These are phyloP conservation scores for Lacerta viridis DNA, from an alignment of 2,797 vertebrate genomes.

Conservation along the genomic window DNA sequence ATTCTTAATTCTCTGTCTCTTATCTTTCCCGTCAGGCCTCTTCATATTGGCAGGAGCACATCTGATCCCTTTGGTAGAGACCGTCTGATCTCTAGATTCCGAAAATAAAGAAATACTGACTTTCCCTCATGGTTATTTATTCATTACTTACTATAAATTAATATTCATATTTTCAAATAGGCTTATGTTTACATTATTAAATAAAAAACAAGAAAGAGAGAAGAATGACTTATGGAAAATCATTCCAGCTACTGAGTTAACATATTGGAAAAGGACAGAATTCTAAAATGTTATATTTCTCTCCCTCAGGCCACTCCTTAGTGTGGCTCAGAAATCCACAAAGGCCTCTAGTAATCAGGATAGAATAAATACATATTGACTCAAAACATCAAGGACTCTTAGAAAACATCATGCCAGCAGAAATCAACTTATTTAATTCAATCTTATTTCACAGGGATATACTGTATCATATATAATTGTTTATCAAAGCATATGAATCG, in stretches of 20 bases:
- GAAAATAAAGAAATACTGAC: too few relatives aligned
- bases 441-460: conserved; percentile 28
- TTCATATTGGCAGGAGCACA: too few relatives aligned
- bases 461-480: conserved; percentile 31
- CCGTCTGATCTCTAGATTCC: too few relatives aligned
- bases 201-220: conserved; percentile 48
- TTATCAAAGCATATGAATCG: conserved; percentile 18
- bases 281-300: conserved; percentile 1
- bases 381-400: neutral
- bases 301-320: conserved; percentile 16
- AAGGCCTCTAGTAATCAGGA: conserved; percentile 13
- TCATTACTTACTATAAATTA: conserved; percentile 48
- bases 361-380: neutral
- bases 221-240: conserved; percentile 55
- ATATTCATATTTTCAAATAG: conserved; percentile 54
- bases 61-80: too few relatives aligned
- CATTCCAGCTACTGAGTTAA: conserved; percentile 33
- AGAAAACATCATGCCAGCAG: conserved; percentile 29
- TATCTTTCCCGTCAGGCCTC: too few relatives aligned
- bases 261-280: conserved; percentile 60
- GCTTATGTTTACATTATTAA: conserved; percentile 31
- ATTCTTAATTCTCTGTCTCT: too few relatives aligned
- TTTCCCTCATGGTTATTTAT: neutral
- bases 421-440: conserved; percentile 11
- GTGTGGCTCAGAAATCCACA: conserved; percentile 14